phyloP scores from a whole-genome alignment of 1,140 invertebrate species.

The Pinna nobilis region DNA sequence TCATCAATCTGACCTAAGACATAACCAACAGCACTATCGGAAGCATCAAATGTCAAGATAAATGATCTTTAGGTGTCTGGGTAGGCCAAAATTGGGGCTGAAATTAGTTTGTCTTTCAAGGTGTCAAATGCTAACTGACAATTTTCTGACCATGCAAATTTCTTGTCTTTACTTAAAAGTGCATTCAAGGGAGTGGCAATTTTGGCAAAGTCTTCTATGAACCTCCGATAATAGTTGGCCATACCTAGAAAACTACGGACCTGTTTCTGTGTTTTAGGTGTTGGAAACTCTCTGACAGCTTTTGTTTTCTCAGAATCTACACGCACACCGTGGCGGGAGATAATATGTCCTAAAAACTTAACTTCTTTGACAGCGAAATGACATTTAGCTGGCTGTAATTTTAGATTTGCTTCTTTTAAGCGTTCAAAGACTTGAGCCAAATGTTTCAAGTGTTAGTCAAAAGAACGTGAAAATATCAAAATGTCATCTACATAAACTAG shows the following conservation, averaged over 20 bases:
- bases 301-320: conserved; percentile 25
- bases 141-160: conserved; percentile 32
- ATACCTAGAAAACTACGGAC: conserved; percentile 75
- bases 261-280: conserved; percentile 61
- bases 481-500: conserved; percentile 49
- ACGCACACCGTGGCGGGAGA: conserved; percentile 44
- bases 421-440: conserved; percentile 33
- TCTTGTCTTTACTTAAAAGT: conserved; percentile 26
- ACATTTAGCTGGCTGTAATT: conserved; percentile 40
- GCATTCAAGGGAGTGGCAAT: conserved; percentile 64
- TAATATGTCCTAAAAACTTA: conserved; percentile 47
- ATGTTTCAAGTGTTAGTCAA: conserved; percentile 37
- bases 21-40: conserved; percentile 51
- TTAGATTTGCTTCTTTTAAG: conserved; percentile 40
- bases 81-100: conserved; percentile 49
- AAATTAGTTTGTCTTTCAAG: conserved; percentile 48
- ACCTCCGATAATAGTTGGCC: conserved; percentile 68
- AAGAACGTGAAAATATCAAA: conserved; percentile 29
- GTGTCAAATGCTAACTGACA: conserved; percentile 50
- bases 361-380: conserved; percentile 28
- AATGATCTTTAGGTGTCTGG: conserved; percentile 50
- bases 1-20: conserved; percentile 65
- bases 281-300: conserved; percentile 33
- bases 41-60: conserved; percentile 55
- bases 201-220: conserved; percentile 65